phyloP scores from a whole-genome alignment of 2,113 vertebrate genomes.

The Ammospiza caudacuta region DNA sequence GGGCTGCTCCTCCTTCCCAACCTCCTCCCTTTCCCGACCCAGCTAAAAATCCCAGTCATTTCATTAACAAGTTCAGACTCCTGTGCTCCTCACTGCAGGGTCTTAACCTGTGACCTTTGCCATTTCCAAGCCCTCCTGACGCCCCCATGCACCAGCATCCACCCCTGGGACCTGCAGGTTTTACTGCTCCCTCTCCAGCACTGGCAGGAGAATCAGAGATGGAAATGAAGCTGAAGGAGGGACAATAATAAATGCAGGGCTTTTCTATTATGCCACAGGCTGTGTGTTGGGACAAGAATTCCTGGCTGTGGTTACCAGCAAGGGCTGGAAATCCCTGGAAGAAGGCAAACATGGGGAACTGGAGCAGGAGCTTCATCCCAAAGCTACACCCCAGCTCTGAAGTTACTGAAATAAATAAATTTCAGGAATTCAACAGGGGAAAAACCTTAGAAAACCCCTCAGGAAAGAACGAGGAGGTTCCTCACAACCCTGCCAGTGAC shows the following conservation, averaged over 20 bases:
- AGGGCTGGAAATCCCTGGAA: neutral
- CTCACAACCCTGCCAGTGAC: neutral
- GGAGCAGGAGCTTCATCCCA: neutral
- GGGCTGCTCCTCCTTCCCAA: neutral
- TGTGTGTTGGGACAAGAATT: neutral
- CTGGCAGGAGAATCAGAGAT: neutral
- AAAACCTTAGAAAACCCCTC: neutral
- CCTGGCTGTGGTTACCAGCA: neutral
- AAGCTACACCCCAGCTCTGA: neutral
- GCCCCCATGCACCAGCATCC: neutral
- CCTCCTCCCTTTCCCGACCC: neutral
- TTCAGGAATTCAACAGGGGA: neutral
- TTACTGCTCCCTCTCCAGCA: slow-evolving; percentile 30
- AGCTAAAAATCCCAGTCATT: slow-evolving; percentile 26
- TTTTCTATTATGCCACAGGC: neutral
- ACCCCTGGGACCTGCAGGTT: slow-evolving; percentile 35
- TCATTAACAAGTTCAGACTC: slow-evolving; percentile 63
- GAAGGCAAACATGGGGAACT: neutral
- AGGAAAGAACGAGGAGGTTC: neutral
- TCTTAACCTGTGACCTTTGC: slow-evolving; percentile 67
- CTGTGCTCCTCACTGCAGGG: slow-evolving; percentile 56
- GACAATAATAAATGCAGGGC: neutral
- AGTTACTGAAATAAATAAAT: neutral
- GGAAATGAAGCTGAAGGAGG: neutral
- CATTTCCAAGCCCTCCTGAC: slow-evolving; percentile 44